These are phyloP conservation scores for Cliona cf. orientalis DNA, from an alignment of 37 sponge, comb jelly and placozoan genomes.

Conservation along the genomic window DNA sequence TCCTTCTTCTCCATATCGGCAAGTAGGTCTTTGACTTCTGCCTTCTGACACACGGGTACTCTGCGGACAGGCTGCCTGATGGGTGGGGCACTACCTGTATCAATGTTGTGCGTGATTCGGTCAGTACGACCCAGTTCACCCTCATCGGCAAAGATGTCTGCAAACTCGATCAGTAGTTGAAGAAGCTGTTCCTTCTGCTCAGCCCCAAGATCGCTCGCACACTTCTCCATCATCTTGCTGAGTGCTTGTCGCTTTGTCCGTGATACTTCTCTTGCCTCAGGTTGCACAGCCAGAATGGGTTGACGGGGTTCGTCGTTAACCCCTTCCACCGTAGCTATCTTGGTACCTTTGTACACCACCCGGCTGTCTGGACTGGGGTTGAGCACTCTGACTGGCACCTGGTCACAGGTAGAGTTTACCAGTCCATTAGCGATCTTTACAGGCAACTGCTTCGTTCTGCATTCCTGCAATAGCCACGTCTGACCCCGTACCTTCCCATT, in stretches of 20 bases:
- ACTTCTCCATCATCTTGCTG: background rate
- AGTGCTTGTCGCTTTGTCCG: background rate
- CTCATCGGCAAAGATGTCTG: constrained; percentile 14
- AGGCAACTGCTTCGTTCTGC: background rate
- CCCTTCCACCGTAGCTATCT: constrained; percentile 6
- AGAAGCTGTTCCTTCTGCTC: constrained; percentile 3
- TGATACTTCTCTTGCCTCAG: background rate
- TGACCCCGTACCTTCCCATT: background rate
- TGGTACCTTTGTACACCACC: constrained; percentile 2
- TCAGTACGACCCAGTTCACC: constrained; percentile 13
- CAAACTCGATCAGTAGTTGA: background rate
- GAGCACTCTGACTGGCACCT: constrained; percentile 12
- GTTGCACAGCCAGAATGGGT: background rate
- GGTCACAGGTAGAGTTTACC: background rate
- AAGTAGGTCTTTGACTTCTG: background rate
- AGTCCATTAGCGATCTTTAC: constrained; percentile 19
- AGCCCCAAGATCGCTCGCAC: background rate
- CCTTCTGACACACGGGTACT: background rate
- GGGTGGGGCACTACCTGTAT: constrained; percentile 2
- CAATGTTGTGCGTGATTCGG: constrained; percentile 10
- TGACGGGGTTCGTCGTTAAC: background rate
- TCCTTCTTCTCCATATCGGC: background rate
- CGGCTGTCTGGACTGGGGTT: background rate
- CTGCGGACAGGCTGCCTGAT: constrained; percentile 13
- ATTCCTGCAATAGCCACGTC: constrained; percentile 11